Evolutionary conservation across 1,140 invertebrate genomes (phyloP).

Genomic region (Ceratosolen solmsi): DNA sequence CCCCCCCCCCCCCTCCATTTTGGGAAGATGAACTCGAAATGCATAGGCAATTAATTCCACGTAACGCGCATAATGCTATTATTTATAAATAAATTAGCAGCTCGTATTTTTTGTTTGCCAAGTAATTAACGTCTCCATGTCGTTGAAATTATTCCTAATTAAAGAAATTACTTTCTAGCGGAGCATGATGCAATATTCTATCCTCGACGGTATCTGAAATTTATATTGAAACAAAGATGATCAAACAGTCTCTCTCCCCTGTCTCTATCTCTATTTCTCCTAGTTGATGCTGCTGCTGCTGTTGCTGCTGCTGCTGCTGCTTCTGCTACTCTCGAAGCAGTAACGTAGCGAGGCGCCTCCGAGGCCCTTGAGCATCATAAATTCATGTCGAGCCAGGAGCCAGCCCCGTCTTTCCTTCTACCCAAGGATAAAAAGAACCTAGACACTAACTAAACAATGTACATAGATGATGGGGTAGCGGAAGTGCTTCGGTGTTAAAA

Average conservation of each 20-base stretch:
- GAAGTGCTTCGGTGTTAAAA: neutral
- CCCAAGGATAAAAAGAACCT: slow-evolving; percentile 9
- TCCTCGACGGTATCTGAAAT: slow-evolving; percentile 20
- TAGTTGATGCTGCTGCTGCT: no score
- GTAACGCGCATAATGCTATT: no score
- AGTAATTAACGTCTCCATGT: slow-evolving; percentile 11
- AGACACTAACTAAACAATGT: slow-evolving; percentile 22
- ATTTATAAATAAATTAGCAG: slow-evolving; percentile 8
- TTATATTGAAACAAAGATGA: slow-evolving; percentile 43
- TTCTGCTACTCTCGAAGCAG: neutral
- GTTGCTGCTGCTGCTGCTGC: neutral
- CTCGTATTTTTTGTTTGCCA: neutral
- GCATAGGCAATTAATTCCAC: no score
- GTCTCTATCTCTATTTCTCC: neutral
- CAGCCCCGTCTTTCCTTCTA: neutral
- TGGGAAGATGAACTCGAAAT: no score
- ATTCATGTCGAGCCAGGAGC: slow-evolving; percentile 29
- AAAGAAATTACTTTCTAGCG: slow-evolving; percentile 23
- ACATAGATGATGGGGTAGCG: neutral
- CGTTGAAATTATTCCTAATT: slow-evolving; percentile 19
- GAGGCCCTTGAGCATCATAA: slow-evolving; percentile 34
- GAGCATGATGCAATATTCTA: slow-evolving; percentile 3
- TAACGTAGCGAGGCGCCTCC: neutral
- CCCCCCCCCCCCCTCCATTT: no score
- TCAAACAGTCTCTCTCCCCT: slow-evolving; percentile 17